A percentile compares a stretch with the other conserved stretches of the same genome.
Conservation (phyloP, 2,888 invertebrate species). For the Eupsilia transversa region DNA sequence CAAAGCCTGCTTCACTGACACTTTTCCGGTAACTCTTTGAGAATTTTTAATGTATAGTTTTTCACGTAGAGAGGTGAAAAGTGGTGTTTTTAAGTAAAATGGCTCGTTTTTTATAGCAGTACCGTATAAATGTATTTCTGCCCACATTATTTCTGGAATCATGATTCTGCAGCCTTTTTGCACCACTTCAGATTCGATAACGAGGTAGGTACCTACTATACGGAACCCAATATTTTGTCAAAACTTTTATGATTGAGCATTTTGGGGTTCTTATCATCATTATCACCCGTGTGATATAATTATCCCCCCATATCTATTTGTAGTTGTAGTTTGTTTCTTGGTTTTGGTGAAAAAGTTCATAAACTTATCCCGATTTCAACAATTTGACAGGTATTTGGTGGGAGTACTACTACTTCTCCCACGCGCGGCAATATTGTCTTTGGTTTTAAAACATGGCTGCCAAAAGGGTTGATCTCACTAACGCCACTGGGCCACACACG, state of each 20-base stretch:
- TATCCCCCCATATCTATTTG: no score
- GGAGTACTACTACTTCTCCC: constrained; percentile 81
- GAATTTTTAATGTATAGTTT: constrained; percentile 25
- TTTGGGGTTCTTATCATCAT: no score
- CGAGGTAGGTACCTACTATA: no score
- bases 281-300: no score
- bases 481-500: no score
- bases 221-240: no score
- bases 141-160: background rate
- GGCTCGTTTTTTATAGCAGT: background rate
- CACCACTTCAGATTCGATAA: background rate
- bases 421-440: constrained; percentile 75
- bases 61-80: background rate
- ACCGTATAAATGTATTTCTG: background rate
- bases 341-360: no score
- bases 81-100: background rate
- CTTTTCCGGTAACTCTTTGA: constrained; percentile 14
- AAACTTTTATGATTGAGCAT: no score
- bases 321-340: no score
- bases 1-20: constrained; percentile 19
- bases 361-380: constrained; percentile 83
- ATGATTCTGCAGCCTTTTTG: no score
- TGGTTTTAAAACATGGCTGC: constrained; percentile 62
- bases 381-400: constrained; percentile 88
- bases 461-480: constrained; percentile 18